phyloP scores from a whole-genome alignment of 2,797 vertebrate genomes.

The Aldrovandia affinis region DNA sequence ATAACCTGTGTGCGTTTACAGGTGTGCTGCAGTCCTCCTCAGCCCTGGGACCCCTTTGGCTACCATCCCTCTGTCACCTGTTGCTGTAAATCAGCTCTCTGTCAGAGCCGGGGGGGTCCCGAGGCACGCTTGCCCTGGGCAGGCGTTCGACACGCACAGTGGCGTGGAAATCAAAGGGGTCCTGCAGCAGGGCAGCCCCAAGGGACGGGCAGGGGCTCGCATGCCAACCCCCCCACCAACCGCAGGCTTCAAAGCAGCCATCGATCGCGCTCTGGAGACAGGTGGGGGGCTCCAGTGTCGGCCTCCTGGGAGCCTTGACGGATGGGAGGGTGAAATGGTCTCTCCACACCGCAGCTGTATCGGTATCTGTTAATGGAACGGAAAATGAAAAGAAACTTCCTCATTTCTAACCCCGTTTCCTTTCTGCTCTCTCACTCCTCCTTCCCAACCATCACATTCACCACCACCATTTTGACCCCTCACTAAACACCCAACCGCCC shows the following conservation, averaged over 20 bases:
- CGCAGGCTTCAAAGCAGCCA: constrained; percentile 27
- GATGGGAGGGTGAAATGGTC: neutral
- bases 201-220: neutral
- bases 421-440: neutral
- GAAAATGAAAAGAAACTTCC: constrained; percentile 17
- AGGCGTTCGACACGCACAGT: neutral
- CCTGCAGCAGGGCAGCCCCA: neutral
- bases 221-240: neutral
- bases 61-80: constrained; percentile 3
- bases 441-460: neutral
- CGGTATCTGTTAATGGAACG: neutral
- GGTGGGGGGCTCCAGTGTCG: neutral
- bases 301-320: neutral
- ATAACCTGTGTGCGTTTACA: neutral
- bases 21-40: neutral
- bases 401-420: neutral
- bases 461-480: constrained; percentile 7
- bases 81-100: constrained; percentile 26
- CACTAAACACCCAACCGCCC: neutral
- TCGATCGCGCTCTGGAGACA: neutral
- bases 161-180: constrained; percentile 28
- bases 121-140: neutral
- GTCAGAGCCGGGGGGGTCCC: neutral
- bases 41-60: neutral
- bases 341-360: constrained; percentile 7